Evolutionary conservation across 2,113 vertebrate genomes (phyloP), one percentile per base, ranked within the genome.

Genomic region (Nerophis ophidion): DNA sequence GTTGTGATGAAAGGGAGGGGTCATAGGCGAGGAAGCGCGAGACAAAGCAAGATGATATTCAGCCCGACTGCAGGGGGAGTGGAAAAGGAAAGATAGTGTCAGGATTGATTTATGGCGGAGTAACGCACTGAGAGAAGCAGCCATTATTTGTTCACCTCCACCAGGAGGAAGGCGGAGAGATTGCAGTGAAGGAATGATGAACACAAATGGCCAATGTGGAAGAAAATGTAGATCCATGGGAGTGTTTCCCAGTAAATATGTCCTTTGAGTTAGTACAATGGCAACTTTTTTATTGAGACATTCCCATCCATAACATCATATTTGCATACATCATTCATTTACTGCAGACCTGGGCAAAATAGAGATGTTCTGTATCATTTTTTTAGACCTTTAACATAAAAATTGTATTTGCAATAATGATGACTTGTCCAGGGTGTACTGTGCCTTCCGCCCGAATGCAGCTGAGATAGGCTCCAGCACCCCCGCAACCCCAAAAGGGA

Each of bases 111-210:
- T n/a, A 14, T 14, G 26, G 36, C 46, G 49, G 40, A 46, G 53
- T 60, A 57, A 63, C 71, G 53, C 54, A 61, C 57, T 61, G 61
- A 26, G 56, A 13, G 51, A 57, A 60, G 61, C 54, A 53, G 48
- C 65, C 16, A 44, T 76, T 79, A 73, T 55, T 34, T 51, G 62
- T 65, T 69, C 49, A 49, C 60, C 36, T 66, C 69, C 75, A 75
- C 67, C 53, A 38, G 62, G 75, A 64, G 64, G 75, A 68, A 65
- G 50, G 54, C 54, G 51, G 61, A 63, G 51, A 26, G 79, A 84
- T 81, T 60, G 60, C 11, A 5, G 68, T 55, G 13, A 33, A 51
- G 51, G 13, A 71, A 34, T 44, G 10, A 68, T 72, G 61, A 58
- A 73, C 15, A 65, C 36, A 54, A 10, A 26, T 55, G 19, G 47